Base-by-base conservation (phyloP, 2,888 invertebrate species). In the Leucania comma region DNA sequence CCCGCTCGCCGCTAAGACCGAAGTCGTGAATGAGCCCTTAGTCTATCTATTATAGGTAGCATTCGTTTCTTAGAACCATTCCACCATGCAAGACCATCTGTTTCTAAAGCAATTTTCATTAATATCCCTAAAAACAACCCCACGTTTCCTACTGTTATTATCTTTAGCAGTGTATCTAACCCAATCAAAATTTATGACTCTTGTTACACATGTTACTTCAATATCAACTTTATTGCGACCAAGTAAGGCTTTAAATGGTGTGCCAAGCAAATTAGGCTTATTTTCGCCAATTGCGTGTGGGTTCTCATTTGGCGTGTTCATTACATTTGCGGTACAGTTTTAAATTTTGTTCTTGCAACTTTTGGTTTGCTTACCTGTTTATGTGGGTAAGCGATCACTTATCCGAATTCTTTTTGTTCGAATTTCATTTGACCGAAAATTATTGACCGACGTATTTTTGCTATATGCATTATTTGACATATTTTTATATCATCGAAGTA, bases 261-360 rank as follows among this genome's bases (percentile, higher is more conserved):
- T 56, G 12, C 2, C 8, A 14, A 50, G 48, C 10, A 24, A 65
- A 67, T 38, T 35, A 77, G 73, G 77, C 68, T 81, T 73, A 81
- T 81, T 85, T 81, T 81, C 72, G 75, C 67, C 69, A 75, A 82
- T 82, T 81, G 86, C 86, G 86, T 80, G 85, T 76, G 63, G 35
- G 51, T 73, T 83, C 83, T 77, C 80, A 80, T 86, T 86, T 84
- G 63, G 81, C 76, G 78, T 70, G 80, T 72, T 81, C 75, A 81
- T 84, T 83, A 78, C 75, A 67, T 81, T 82, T 84, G 83, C 58
- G 68, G 66, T 78, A 77, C 62, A 72, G 77, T 74, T 84, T 81
- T 71, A 85, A 84, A 81, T 84, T 76, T 82, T 75, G 71, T 62
- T 65, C 53, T 42, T 60, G 60, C 22, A 48, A 29, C 6, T 35